Evolutionary conservation across 2,113 vertebrate genomes (phyloP).

Genomic region (Gnathonemus longibarbis): DNA sequence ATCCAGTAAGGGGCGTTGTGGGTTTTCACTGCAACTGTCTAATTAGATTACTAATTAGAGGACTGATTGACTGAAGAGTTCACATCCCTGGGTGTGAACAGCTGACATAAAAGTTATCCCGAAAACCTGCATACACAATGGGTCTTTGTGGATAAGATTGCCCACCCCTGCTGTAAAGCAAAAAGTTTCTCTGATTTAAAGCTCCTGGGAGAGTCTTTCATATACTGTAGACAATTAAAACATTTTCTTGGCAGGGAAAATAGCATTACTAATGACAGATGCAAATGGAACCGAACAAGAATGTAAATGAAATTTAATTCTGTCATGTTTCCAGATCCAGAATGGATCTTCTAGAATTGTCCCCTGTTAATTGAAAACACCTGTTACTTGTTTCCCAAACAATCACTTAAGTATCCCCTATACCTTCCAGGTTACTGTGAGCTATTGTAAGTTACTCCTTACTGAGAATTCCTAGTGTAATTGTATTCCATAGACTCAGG

Average conservation of each 20-base stretch:
- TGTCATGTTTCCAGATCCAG: not conserved
- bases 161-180: not conserved
- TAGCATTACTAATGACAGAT: not conserved
- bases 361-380: no score
- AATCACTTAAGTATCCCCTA: not conserved
- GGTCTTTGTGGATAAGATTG: not conserved
- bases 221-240: not conserved
- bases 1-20: not conserved
- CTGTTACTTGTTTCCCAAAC: not conserved
- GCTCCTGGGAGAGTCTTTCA: not conserved
- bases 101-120: not conserved
- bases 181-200: not conserved
- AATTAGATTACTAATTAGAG: not conserved
- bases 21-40: not conserved
- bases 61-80: not conserved
- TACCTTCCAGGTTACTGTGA: not conserved
- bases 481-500: not conserved
- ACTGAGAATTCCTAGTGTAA: not conserved
- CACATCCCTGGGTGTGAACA: not conserved
- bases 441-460: not conserved
- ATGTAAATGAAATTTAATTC: not conserved
- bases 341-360: not conserved
- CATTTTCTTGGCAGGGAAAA: not conserved
- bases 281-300: not conserved
- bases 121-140: not conserved